These are phyloP conservation scores for Holothuria leucospilota DNA, from an alignment of 53 echinoderm and acorn worm genomes.

Conservation along the genomic window DNA sequence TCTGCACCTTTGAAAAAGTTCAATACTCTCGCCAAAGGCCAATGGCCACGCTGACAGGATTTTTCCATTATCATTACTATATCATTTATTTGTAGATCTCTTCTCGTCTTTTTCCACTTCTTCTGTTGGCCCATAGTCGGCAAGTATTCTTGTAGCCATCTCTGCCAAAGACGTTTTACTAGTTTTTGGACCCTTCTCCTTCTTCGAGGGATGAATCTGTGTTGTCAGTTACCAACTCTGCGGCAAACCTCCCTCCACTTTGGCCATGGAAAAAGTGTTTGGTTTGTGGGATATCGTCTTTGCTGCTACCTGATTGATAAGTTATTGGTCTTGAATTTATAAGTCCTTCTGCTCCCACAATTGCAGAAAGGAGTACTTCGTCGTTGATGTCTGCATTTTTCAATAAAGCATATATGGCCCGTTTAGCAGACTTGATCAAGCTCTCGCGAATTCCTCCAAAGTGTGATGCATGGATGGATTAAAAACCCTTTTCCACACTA, in stretches of 20 bases:
- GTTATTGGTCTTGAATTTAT: slow-evolving; percentile 41
- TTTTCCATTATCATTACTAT: slow-evolving; percentile 13
- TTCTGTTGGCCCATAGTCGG: not conserved
- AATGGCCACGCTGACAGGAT: not conserved
- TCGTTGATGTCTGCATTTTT: slow-evolving; percentile 28
- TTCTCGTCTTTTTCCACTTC: not conserved
- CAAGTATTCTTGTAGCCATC: slow-evolving; percentile 31
- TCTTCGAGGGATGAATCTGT: slow-evolving; percentile 1
- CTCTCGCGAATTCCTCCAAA: slow-evolving; percentile 38
- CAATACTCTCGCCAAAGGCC: not conserved
- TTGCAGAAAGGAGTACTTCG: not conserved
- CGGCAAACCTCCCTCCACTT: slow-evolving; percentile 19
- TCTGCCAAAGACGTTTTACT: slow-evolving; percentile 22
- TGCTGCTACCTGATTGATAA: not conserved
- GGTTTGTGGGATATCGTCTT: slow-evolving; percentile 28
- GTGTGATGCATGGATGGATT: slow-evolving; percentile 8
- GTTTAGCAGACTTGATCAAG: slow-evolving; percentile 16
- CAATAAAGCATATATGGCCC: slow-evolving; percentile 21
- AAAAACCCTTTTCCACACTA: slow-evolving; percentile 14
- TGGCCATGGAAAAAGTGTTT: not conserved
- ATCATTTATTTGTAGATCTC: slow-evolving; percentile 1
- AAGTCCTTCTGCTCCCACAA: slow-evolving; percentile 3
- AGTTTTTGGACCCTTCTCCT: slow-evolving; percentile 40
- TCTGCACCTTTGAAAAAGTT: too few relatives aligned
- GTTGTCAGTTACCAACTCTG: not conserved